These are phyloP conservation scores for Thalassophryne amazonica DNA, from an alignment of 2,797 vertebrate species.

Conservation along the genomic window DNA sequence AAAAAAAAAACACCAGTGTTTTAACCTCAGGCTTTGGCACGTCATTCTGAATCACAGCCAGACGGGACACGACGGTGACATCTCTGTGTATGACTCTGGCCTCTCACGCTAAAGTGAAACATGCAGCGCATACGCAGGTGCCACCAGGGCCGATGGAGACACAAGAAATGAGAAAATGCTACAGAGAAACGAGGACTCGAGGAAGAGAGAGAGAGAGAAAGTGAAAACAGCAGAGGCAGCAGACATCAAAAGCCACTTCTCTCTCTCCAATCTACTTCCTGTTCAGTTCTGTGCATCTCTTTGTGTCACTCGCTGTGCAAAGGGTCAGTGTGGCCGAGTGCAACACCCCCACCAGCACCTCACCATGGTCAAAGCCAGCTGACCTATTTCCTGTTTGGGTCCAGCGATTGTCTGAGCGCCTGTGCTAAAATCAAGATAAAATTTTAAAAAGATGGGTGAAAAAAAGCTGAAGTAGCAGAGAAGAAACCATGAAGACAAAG, in stretches of 20 bases:
- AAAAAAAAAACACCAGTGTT: not conserved
- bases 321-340: not conserved
- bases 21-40: constrained; percentile 5
- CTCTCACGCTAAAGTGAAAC: constrained; percentile 19
- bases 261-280: constrained; percentile 31
- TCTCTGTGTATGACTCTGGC: constrained; percentile 4
- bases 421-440: not conserved
- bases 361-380: constrained; percentile 55
- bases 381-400: constrained; percentile 76
- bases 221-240: constrained; percentile 28
- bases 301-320: constrained; percentile 2
- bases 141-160: constrained; percentile 21
- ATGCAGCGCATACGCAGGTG: constrained; percentile 22
- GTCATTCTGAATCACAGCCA: constrained; percentile 25
- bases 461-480: not conserved
- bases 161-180: constrained; percentile 22
- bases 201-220: not conserved
- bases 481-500: not conserved
- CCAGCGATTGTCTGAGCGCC: constrained; percentile 50
- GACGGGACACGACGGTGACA: not conserved
- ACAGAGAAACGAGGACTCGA: not conserved
- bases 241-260: constrained; percentile 50
- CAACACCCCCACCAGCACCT: not conserved
- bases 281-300: constrained; percentile 9
- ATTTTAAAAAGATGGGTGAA: not conserved